These are phyloP conservation scores for Emydoidea blandingii DNA, from an alignment of 2,797 vertebrate genomes.

Conservation along the genomic window DNA sequence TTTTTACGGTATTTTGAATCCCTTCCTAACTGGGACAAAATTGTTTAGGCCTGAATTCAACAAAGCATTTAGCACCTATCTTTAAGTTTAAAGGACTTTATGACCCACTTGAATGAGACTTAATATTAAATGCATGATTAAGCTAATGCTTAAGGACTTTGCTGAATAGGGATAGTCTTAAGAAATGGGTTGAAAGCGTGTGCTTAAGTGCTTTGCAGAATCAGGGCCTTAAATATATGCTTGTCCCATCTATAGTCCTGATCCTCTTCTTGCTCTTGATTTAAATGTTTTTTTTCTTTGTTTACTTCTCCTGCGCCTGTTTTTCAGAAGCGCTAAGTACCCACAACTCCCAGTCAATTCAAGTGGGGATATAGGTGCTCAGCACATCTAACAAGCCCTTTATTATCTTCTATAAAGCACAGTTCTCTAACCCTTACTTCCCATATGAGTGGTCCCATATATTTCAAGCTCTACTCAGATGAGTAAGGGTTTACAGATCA, in stretches of 20 bases:
- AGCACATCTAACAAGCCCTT: not conserved
- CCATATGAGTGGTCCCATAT: not conserved
- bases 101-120: slow-evolving; percentile 17
- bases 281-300: not conserved
- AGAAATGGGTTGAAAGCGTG: not conserved
- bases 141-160: slow-evolving; percentile 24
- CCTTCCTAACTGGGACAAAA: slow-evolving; percentile 20
- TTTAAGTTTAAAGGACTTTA: slow-evolving; percentile 27
- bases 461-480: not conserved
- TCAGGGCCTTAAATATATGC: not conserved
- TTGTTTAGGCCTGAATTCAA: slow-evolving; percentile 32
- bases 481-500: not conserved
- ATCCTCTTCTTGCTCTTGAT: not conserved
- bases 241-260: not conserved
- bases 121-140: slow-evolving; percentile 40
- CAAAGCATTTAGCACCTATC: not conserved
- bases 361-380: not conserved
- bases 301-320: not conserved
- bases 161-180: slow-evolving; percentile 2
- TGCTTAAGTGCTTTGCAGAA: not conserved
- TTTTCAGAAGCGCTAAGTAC: not conserved
- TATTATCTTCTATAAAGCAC: not conserved
- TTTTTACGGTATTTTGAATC: slow-evolving; percentile 19
- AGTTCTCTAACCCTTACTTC: not conserved
- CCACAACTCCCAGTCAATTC: not conserved